A percentile compares a stretch with the other conserved stretches of the same genome.
Evolutionary conservation across 1,140 invertebrate genomes (phyloP).

Genomic region (Cotesia glomerata): DNA sequence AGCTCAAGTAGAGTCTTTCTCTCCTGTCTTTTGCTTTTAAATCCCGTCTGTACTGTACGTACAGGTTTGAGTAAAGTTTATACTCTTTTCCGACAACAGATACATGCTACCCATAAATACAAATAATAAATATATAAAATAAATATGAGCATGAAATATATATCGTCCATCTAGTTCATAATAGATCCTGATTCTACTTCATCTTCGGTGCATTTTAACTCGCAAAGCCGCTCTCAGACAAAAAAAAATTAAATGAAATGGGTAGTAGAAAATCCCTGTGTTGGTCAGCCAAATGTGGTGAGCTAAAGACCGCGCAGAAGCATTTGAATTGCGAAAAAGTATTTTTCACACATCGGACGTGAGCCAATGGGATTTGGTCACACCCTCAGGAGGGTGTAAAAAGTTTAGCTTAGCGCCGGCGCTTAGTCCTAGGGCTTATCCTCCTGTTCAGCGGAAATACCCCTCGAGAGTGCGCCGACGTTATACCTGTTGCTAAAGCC

Average conservation of each 20-base stretch:
- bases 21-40: conserved; percentile 35
- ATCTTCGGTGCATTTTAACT: not conserved
- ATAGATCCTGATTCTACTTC: not conserved
- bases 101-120: no score
- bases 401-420: conserved; percentile 61
- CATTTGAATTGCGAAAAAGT: not conserved
- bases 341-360: conserved; percentile 54
- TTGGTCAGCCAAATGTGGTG: not conserved
- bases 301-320: conserved; percentile 34
- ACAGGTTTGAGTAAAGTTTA: not conserved
- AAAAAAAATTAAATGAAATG: conserved; percentile 1
- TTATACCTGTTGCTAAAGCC: conserved; percentile 61
- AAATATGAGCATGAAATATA: not conserved
- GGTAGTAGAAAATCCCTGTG: not conserved
- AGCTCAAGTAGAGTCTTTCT: conserved; percentile 39
- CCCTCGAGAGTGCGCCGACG: conserved; percentile 6
- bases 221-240: not conserved
- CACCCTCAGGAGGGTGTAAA: conserved; percentile 59
- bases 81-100: no score
- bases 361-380: conserved; percentile 57
- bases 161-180: not conserved
- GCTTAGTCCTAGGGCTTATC: conserved; percentile 61
- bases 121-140: not conserved
- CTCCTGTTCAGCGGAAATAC: conserved; percentile 13
- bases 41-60: conserved; percentile 1